Evolutionary conservation across 92 coral and sea anemone genomes (phyloP).

Genomic region (Chrysogorgia sp.): DNA sequence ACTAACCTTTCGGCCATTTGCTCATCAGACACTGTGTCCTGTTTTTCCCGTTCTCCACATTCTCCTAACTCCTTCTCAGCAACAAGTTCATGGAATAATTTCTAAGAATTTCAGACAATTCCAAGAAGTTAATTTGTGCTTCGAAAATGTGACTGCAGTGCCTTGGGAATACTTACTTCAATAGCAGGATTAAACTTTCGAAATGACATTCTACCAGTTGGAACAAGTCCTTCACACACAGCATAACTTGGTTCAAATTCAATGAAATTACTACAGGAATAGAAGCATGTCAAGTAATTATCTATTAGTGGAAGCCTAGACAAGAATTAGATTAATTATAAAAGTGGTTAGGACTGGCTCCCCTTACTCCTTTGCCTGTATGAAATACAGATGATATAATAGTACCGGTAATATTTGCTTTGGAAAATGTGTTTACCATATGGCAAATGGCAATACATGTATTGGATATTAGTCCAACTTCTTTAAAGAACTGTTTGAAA

Average conservation of each 20-base stretch:
- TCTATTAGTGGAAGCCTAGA: not conserved
- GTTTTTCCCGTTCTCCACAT: slow-evolving; percentile 78
- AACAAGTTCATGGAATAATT: slow-evolving; percentile 80
- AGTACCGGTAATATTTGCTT: no score
- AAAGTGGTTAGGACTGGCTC: no score
- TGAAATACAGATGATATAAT: no score
- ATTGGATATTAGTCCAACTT: no score
- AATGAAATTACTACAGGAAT: slow-evolving; percentile 52
- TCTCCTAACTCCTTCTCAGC: slow-evolving; percentile 67
- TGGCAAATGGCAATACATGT: no score
- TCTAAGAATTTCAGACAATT: slow-evolving; percentile 50
- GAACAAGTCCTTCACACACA: slow-evolving; percentile 80
- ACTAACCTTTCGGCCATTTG: slow-evolving; percentile 93
- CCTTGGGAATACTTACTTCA: slow-evolving; percentile 70
- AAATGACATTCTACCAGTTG: slow-evolving; percentile 93
- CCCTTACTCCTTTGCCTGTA: no score
- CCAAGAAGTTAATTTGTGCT: not conserved
- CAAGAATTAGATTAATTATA: no score
- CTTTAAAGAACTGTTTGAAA: no score
- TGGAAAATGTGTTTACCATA: no score
- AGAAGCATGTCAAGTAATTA: not conserved
- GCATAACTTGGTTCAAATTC: slow-evolving; percentile 91
- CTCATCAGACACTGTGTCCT: slow-evolving; percentile 87
- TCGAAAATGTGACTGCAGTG: not conserved
- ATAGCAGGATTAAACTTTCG: slow-evolving; percentile 86